phyloP scores from a whole-genome alignment of 2,113 vertebrate genomes.

The Dromiciops gliroides region DNA sequence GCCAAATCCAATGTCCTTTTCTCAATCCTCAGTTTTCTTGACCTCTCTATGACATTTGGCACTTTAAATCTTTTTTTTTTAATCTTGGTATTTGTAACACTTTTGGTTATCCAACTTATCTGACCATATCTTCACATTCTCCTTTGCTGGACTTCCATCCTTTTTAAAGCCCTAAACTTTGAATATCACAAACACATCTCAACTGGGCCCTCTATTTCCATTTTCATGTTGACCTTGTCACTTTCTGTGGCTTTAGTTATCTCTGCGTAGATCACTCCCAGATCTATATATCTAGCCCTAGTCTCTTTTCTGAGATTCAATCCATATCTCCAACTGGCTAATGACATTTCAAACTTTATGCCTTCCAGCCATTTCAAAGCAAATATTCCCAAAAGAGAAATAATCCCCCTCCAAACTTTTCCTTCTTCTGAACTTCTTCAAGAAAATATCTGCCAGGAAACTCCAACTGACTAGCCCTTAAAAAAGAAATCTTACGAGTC shows the following conservation, averaged over 20 bases:
- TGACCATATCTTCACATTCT: neutral
- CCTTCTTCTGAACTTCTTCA: neutral
- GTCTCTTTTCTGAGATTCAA: neutral
- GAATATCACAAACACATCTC: neutral
- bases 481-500: slow-evolving; percentile 45
- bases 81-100: neutral
- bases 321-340: neutral
- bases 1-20: too few species aligned
- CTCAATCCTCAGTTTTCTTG: neutral
- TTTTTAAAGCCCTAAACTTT: neutral
- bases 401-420: neutral
- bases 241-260: neutral
- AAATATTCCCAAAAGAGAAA: neutral
- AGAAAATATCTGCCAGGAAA: slow-evolving; percentile 31
- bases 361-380: neutral
- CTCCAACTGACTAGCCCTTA: slow-evolving; percentile 19
- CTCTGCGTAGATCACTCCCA: neutral
- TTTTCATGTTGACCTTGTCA: neutral
- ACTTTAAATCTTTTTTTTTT: neutral
- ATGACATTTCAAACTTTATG: neutral
- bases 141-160: neutral
- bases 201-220: neutral
- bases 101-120: neutral
- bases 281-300: neutral
- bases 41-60: neutral